Evolutionary conservation across 1,140 invertebrate species (phyloP), one percentile per base, ranked within the genome.

Genomic region (Diabrotica undecimpunctata): DNA sequence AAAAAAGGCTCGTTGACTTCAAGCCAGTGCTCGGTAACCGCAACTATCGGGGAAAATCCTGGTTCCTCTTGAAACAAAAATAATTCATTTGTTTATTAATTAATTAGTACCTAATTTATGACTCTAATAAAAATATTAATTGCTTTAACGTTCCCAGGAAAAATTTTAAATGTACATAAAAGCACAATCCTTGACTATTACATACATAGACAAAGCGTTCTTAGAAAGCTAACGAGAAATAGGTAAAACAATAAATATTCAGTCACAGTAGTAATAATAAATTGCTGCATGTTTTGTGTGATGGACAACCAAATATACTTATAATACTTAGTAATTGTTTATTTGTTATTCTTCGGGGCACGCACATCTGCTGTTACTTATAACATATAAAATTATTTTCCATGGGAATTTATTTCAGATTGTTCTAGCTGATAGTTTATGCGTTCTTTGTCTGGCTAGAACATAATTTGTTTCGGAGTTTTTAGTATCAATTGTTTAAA

Each of bases 321-420:
- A 64, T 64, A 55, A 41, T 39, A 54, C 37, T 10, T 61, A 38
- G 35, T 64, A 54, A 61, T 61, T 58, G 63, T 41, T 68, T 68
- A 68, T 41, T 68, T 68, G 65, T 58, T 68, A 68, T 68, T 65
- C 66, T 62, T 53, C 37, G 54, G 59, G 35, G 55, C 62, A 12
- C 56, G 39, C 55, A 58, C 54, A 53, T 61, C 59, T 68, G 58
- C 66, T 61, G 66, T 68, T 68, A 68, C 58, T 62, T 68, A 68
- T 68, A 68, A 68, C 66, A 65, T 68, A 62, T 65, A 57, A 61
- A 65, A 56, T 60, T 61, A 62, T 61, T 61, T 46, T 68, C 60
- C 63, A 68, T 68, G 66, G 66, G 63, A 68, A 68, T 65, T 56
- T 41, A 36, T 65, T 68, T 68, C 54, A 61, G 62, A 65, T 68